Base-by-base conservation (phyloP, 2,797 vertebrate genomes). In the Hippoglossus hippoglossus region DNA sequence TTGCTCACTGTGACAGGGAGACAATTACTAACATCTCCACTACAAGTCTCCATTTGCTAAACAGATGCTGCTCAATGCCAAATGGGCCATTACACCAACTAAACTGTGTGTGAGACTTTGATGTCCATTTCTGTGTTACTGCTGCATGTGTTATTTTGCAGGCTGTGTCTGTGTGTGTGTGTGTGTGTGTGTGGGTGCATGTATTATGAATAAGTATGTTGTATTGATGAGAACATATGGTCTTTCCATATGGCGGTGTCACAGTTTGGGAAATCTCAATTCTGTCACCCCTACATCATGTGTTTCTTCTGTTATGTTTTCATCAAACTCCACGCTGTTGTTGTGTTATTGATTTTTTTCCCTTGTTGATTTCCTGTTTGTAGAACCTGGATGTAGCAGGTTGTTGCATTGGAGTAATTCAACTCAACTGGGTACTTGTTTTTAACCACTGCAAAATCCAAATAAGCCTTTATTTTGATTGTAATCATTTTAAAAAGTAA, bases 141-240 rank as follows among this genome's bases (percentile, higher is more conserved):
- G 49, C 63, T 55, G 73, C 22, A 44, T 58, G 71, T 83, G 75
- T 71, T 57, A 47, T 55, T 82, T 52, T 77, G 70, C 67, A 67
- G 62, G 65, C 60, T 53, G 49, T 52, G 58, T 15, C 13, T 18
- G 1, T 49, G 75, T 73, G 77, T 68, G 61, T 54, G 41, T 70
- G 36, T 47, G 19, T 46, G 25, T 63, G 24, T 34, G 22, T 71
- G 49, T 51, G 49, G 12, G 9, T 24, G 53, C 31, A 91, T 93
- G 67, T 75, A 85, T 93, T 89, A 91, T 91, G 82, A 74, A 92
- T 89, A 83, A 79, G 60, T 66, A 90, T 92, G 84, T 86, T 88
- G 73, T 86, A 92, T 93, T 91, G 83, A 92, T 90, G 89, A 92
- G 88, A 73, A 84, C 91, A 93, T 91, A 91, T 93, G 92, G 85